phyloP scores from a whole-genome alignment of 2,888 invertebrate species.

The Chorisops tibialis region DNA sequence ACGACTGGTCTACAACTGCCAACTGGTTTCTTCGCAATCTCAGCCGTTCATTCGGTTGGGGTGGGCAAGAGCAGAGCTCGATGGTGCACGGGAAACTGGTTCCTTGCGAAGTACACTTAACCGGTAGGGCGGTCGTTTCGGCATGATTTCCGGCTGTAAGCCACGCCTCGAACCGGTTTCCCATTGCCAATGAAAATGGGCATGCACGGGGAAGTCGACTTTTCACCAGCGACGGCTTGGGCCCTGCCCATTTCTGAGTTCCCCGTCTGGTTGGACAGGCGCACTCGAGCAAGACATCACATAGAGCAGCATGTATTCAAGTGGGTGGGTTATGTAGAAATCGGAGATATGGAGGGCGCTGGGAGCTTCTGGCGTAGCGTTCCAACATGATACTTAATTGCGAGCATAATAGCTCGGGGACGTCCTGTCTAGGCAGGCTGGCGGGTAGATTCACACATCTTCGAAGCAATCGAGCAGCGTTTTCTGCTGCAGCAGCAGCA shows the following conservation, averaged over 20 bases:
- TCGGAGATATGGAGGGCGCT: slow-evolving; percentile 2
- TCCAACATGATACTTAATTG: slow-evolving; percentile 25
- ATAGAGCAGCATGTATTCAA: not conserved
- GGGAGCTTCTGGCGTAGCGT: not conserved
- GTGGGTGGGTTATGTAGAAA: not conserved
- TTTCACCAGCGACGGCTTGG: slow-evolving; percentile 8
- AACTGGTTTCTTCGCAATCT: slow-evolving; percentile 30
- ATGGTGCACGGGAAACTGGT: slow-evolving; percentile 6
- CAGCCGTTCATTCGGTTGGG: slow-evolving; percentile 16
- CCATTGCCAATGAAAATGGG: not conserved
- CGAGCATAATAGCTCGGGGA: slow-evolving; percentile 37
- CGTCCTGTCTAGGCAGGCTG: slow-evolving; percentile 40
- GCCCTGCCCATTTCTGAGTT: not conserved
- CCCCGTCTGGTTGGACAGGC: slow-evolving; percentile 19
- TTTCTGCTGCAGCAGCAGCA: not conserved
- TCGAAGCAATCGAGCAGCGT: not conserved
- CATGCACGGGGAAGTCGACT: not conserved
- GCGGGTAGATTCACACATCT: not conserved
- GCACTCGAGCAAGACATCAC: not conserved
- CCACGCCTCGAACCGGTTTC: slow-evolving; percentile 12
- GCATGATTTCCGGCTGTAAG: not conserved
- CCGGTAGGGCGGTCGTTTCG: not conserved
- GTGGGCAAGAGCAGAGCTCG: slow-evolving; percentile 11
- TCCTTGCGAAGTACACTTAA: not conserved
- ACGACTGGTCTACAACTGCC: slow-evolving; percentile 53